Evolutionary conservation across 2,113 vertebrate species (phyloP), one percentile per base, ranked within the genome.

Genomic region (Daphoenositta chrysoptera): DNA sequence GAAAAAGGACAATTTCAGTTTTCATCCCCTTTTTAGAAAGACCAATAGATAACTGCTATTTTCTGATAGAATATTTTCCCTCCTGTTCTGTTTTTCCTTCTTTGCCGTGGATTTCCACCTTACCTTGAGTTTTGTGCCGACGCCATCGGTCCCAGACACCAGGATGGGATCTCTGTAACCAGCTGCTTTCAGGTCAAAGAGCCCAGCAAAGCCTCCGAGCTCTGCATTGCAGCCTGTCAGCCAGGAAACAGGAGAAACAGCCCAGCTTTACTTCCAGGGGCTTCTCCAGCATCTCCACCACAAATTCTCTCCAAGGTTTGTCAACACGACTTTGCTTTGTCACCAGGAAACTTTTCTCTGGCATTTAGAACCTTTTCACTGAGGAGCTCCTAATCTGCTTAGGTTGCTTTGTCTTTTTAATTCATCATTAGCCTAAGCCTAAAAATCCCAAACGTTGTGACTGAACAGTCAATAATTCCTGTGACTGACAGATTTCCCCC

Each of bases 71-170:
- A 45, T 33, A 8, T 48, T 72, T 94, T n/a, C 56, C 42, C 37
- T 66, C 28, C 64, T 58, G 51, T 44, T 53, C 26, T 63, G 33
- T 48, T 79, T 39, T 45, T n/a, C 81, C 64, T 85, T 58, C 84
- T 30, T 26, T 61, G 56, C 45, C 9, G 10, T 3, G 15, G 24
- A 45, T 71, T 93, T 54, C 88, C 57, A n/a, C 16, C 66, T 97
- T 97, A 99, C 99, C 99, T 99, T 99, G 24, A 99, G 99, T 91
- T 99, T 99, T 40, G 99, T 99, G 57, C 99, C 99, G 31, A 99
- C 99, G 15, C 99, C 99, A 35, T 99, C 99, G 12, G 99, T 99
- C 68, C 99, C 99, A 76, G 99, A 99, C 7, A 99, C 99, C 94
- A 99, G 98, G 94, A 99, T 97, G 30, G 99, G 99, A 94, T 99